Conservation (phyloP, 2,113 vertebrate species). For the Cyrtonyx montezumae region DNA sequence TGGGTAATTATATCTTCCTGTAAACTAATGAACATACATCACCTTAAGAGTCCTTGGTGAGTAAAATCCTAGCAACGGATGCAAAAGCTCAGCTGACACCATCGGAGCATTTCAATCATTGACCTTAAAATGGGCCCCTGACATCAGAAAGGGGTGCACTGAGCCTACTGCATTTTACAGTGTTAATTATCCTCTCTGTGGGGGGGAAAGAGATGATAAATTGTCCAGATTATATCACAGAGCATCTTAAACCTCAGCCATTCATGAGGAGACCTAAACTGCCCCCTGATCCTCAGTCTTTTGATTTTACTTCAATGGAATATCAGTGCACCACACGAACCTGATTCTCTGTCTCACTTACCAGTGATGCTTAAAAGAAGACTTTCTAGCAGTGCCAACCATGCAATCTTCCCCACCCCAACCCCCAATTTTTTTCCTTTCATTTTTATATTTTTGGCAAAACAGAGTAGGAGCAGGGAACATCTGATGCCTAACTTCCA, state of each 20-base stretch:
- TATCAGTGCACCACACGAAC: neutral
- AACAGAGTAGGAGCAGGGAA: neutral
- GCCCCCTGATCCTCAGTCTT: neutral
- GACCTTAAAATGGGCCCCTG: constrained; percentile 30
- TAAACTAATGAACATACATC: constrained; percentile 68
- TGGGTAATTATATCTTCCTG: constrained; percentile 71
- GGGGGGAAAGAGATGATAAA: neutral
- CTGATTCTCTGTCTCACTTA: neutral
- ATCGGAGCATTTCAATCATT: neutral
- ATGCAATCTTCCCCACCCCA: neutral
- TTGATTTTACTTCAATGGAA: neutral
- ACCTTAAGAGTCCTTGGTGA: constrained; percentile 56
- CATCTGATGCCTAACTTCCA: neutral
- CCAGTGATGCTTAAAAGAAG: neutral
- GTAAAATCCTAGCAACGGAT: constrained; percentile 25
- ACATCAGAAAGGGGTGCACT: neutral
- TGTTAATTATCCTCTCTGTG: constrained; percentile 24
- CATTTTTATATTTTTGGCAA: neutral
- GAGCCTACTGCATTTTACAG: constrained; percentile 7
- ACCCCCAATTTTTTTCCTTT: neutral
- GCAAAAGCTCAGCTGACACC: neutral
- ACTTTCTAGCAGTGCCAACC: neutral
- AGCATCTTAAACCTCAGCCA: neutral
- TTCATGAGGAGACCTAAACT: neutral
- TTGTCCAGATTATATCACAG: constrained; percentile 14